Percentiles rank a stretch among this genome's conserved stretches.
Conservation (phyloP, 2,888 invertebrate genomes). For the Trimorus sp. region DNA sequence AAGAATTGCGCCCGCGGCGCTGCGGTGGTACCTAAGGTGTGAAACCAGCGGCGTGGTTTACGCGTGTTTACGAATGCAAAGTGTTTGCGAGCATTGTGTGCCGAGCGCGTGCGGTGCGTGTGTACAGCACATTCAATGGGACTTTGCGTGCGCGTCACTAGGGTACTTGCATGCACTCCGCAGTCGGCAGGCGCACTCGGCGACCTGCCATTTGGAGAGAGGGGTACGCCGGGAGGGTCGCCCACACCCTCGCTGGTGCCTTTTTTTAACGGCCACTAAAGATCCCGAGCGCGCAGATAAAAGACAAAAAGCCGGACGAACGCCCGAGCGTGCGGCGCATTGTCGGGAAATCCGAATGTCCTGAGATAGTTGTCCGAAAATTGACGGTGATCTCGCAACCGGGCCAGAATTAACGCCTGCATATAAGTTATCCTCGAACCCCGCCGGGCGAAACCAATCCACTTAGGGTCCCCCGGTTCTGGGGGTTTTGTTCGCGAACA, state of each 20-base stretch:
- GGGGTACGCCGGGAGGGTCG: conserved; percentile 71
- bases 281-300: conserved; percentile 48
- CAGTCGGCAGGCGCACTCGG: conserved; percentile 79
- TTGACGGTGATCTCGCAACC: conserved; percentile 56
- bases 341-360: conserved; percentile 48
- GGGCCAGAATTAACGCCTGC: conserved; percentile 70
- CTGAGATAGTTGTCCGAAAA: conserved; percentile 61
- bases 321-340: conserved; percentile 16
- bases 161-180: conserved; percentile 72
- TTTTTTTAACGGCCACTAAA: conserved; percentile 61
- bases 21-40: conserved; percentile 75
- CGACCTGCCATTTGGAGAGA: conserved; percentile 78
- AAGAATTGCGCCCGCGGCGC: neutral
- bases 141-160: conserved; percentile 72
- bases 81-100: conserved; percentile 80
- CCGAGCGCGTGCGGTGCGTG: conserved; percentile 73
- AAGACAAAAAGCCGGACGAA: conserved; percentile 43
- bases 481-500: conserved; percentile 79
- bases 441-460: conserved; percentile 78
- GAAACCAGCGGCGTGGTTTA: conserved; percentile 79
- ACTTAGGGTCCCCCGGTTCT: conserved; percentile 74
- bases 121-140: conserved; percentile 75
- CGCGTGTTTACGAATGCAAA: conserved; percentile 81
- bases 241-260: conserved; percentile 66
- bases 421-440: conserved; percentile 69